phyloP scores from a whole-genome alignment of 2,888 invertebrate genomes.

The Drosophila yooni region DNA sequence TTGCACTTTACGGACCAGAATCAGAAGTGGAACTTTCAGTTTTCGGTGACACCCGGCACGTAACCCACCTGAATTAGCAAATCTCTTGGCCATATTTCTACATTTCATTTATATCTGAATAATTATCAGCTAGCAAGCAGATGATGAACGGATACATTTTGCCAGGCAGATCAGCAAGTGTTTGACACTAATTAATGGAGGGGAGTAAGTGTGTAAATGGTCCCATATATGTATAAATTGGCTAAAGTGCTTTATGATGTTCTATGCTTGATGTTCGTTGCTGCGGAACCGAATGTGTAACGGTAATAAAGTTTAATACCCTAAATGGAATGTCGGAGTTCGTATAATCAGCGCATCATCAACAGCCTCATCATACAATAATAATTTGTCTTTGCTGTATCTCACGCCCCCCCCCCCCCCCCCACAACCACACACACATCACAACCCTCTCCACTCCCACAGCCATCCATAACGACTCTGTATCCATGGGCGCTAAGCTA shows the following conservation, averaged over 20 bases:
- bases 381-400: constrained; percentile 55
- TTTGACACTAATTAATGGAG: constrained; percentile 3
- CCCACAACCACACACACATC: not conserved
- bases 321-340: constrained; percentile 50
- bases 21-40: not conserved
- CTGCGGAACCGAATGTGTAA: constrained; percentile 53
- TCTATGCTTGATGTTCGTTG: constrained; percentile 48
- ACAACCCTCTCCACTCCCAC: not conserved
- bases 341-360: constrained; percentile 74
- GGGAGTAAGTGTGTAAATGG: not conserved
- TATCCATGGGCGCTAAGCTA: constrained; percentile 66
- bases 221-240: constrained; percentile 11
- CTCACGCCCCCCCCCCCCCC: not conserved
- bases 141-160: not conserved
- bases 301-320: constrained; percentile 75
- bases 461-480: constrained; percentile 15
- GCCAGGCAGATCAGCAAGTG: not conserved
- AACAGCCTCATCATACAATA: constrained; percentile 67
- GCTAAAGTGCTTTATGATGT: constrained; percentile 49
- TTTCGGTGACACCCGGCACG: not conserved
- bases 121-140: not conserved
- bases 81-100: too few relatives aligned
- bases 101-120: not conserved
- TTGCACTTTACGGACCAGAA: not conserved
- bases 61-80: not conserved